These are phyloP conservation scores for Takifugu bimaculatus DNA, from an alignment of 2,113 vertebrate species.

Conservation along the genomic window DNA sequence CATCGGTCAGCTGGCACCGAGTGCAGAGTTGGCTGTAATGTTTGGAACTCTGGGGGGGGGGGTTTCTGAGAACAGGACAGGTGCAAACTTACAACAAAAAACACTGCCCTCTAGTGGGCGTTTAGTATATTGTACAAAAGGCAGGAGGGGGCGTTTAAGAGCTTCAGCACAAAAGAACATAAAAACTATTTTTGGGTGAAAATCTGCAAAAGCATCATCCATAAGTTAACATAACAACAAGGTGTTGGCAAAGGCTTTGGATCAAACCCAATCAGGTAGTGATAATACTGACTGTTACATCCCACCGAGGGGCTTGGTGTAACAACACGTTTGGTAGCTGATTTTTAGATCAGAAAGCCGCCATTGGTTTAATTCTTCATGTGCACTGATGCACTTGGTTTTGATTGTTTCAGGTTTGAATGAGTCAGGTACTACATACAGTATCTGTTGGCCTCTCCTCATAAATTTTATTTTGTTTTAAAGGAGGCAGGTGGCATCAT, in stretches of 20 bases:
- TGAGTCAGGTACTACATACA: constrained; percentile 16
- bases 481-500: constrained; percentile 21
- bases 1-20: constrained; percentile 38
- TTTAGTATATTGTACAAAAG: constrained; percentile 29
- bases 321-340: constrained; percentile 56
- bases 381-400: neutral
- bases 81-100: constrained; percentile 52
- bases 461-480: constrained; percentile 16
- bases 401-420: constrained; percentile 27
- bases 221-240: constrained; percentile 64
- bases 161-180: constrained; percentile 31
- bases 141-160: constrained; percentile 24
- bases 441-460: constrained; percentile 21
- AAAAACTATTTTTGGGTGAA: constrained; percentile 48
- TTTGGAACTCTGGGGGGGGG: neutral
- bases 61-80: constrained; percentile 32
- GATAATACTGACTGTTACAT: constrained; percentile 69
- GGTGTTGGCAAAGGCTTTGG: constrained; percentile 25
- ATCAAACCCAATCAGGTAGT: constrained; percentile 5
- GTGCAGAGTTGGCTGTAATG: constrained; percentile 16
- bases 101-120: constrained; percentile 70
- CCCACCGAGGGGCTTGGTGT: constrained; percentile 44
- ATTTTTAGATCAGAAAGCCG: no score
- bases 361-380: constrained; percentile 7
- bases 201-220: constrained; percentile 51